Percentiles rank a stretch among this genome's conserved stretches.
These are phyloP conservation scores for Phainopepla nitens DNA, from an alignment of 2,113 vertebrate species.

Conservation along the genomic window DNA sequence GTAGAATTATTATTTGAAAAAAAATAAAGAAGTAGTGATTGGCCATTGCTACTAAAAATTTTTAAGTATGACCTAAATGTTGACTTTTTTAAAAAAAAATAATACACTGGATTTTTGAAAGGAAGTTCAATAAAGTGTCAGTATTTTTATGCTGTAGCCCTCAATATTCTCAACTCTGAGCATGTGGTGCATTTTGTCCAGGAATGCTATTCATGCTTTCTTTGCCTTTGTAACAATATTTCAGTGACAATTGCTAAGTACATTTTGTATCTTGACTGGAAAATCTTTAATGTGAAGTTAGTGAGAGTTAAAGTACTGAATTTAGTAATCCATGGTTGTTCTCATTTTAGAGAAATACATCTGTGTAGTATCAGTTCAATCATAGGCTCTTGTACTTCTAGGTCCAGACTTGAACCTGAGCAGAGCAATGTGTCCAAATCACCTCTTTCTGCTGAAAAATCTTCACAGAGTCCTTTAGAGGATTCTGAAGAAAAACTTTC, in stretches of 20 bases:
- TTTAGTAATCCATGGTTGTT: background rate
- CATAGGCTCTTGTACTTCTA: slow-evolving; percentile 37
- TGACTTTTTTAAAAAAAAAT: background rate
- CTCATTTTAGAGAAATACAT: background rate
- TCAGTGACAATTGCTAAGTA: background rate
- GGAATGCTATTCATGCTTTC: background rate
- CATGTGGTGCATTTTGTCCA: background rate
- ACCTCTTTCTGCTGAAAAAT: slow-evolving; percentile 43
- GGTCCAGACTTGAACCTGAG: slow-evolving; percentile 89
- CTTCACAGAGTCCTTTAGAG: slow-evolving; percentile 18
- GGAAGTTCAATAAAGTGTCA: background rate
- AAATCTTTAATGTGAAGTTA: background rate
- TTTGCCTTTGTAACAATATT: background rate
- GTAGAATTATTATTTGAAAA: background rate
- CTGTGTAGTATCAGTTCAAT: background rate
- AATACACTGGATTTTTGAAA: background rate
- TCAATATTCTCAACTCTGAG: background rate
- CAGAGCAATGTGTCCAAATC: slow-evolving; percentile 58
- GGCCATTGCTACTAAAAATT: background rate
- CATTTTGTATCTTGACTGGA: background rate
- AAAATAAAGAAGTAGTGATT: background rate
- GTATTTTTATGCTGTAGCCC: background rate
- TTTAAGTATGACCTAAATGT: background rate
- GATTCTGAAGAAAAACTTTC: slow-evolving; percentile 72
- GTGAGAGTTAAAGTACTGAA: background rate